Evolutionary conservation across 2,888 invertebrate species (phyloP).

Genomic region (Terebella lapidaria): DNA sequence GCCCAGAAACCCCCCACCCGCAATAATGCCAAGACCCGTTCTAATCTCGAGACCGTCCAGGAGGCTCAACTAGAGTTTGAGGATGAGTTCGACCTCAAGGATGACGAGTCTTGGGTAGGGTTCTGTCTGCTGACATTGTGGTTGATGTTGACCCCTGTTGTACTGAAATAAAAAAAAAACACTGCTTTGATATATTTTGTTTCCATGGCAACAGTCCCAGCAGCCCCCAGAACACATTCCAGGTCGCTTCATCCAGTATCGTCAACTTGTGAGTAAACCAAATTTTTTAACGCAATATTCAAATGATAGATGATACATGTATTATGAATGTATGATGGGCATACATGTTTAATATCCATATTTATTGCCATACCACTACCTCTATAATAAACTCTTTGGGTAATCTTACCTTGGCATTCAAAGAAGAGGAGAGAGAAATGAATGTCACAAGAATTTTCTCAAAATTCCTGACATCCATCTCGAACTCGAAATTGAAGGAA

Average conservation of each 20-base stretch:
- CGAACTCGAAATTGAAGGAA: too few relatives aligned
- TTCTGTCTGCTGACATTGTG: background rate
- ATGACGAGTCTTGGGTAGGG: slow-evolving; percentile 7
- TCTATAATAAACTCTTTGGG: too few relatives aligned
- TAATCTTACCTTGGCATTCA: too few relatives aligned
- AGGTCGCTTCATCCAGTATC: slow-evolving; percentile 3
- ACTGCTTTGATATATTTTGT: background rate
- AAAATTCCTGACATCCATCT: too few relatives aligned
- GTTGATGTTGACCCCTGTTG: background rate
- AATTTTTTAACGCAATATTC: too few relatives aligned
- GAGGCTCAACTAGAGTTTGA: background rate
- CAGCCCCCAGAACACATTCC: background rate
- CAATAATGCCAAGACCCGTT: background rate
- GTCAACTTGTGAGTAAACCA: slow-evolving; percentile 4
- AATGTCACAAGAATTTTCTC: too few relatives aligned
- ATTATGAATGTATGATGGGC: too few relatives aligned
- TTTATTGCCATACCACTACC: too few relatives aligned
- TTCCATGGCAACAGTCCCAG: background rate
- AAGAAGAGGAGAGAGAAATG: too few relatives aligned
- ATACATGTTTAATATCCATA: too few relatives aligned
- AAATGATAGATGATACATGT: too few relatives aligned
- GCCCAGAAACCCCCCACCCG: background rate
- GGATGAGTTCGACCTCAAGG: slow-evolving; percentile 4
- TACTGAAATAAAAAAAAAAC: background rate
- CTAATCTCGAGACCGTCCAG: background rate